Conservation (phyloP, 2,797 vertebrate species). For the Glyptemys insculpta region DNA sequence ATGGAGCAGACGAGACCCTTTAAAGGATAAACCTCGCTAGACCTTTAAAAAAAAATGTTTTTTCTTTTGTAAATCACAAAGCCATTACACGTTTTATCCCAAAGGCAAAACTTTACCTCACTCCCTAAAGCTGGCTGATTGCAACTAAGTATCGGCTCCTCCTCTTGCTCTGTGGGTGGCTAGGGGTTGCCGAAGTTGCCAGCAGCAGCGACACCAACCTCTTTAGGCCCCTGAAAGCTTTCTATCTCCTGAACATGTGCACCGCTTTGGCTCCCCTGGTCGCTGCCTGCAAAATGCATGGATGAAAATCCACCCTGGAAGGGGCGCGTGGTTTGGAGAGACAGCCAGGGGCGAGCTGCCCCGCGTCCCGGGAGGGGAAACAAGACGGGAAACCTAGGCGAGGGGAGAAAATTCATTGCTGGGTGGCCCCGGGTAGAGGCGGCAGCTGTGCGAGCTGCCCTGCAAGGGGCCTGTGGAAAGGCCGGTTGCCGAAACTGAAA, state of each 20-base stretch:
- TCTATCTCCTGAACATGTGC: no score
- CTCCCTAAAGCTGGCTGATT: neutral
- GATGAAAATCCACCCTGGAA: no score
- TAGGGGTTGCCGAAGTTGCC: fast-evolving
- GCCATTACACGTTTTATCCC: neutral
- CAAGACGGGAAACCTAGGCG: fast-evolving
- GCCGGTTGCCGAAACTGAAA: no score
- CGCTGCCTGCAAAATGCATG: no score
- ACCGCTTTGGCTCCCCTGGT: neutral
- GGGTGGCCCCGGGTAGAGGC: no score
- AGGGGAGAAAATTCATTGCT: no score
- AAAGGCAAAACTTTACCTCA: neutral
- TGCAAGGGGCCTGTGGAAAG: no score
- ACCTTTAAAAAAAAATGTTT: no score
- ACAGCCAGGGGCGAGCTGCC: no score
- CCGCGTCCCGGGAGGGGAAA: no score
- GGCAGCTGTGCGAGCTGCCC: neutral
- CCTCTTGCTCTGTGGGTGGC: neutral
- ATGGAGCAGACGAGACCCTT: neutral
- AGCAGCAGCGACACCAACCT: fast-evolving
- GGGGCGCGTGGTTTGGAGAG: fast-evolving
- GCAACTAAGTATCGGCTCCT: neutral
- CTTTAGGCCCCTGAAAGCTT: neutral
- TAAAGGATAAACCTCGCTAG: no score
- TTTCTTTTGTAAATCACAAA: no score